Evolutionary conservation across 2,113 vertebrate species (phyloP).

Genomic region (Mungos mungo): DNA sequence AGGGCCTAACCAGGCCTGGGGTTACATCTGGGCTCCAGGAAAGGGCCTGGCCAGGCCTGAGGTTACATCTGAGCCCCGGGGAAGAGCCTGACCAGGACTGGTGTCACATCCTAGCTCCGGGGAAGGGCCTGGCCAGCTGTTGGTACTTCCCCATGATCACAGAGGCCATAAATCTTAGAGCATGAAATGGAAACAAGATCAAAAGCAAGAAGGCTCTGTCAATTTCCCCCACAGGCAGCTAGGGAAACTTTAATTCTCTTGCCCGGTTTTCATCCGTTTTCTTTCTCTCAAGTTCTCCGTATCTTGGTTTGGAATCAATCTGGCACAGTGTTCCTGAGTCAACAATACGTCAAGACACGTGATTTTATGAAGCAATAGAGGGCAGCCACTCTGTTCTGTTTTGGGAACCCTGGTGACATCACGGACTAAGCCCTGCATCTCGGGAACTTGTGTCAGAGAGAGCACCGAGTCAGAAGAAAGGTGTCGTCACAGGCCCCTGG

Average conservation of each 20-base stretch:
- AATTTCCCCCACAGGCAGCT: not conserved
- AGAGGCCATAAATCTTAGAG: not conserved
- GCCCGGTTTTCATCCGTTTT: not conserved
- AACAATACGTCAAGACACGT: not conserved
- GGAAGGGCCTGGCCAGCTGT: not conserved
- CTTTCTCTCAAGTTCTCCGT: not conserved
- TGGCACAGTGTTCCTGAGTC: not conserved
- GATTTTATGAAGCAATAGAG: slow-evolving; percentile 49
- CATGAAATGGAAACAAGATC: not conserved
- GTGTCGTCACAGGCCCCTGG: slow-evolving; percentile 53
- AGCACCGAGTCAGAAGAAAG: slow-evolving; percentile 62
- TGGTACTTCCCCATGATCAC: not conserved
- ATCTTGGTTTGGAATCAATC: not conserved
- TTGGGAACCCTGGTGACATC: slow-evolving; percentile 64
- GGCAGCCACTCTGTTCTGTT: slow-evolving; percentile 30
- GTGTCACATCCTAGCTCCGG: accelerated
- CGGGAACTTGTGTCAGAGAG: not conserved
- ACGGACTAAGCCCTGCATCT: not conserved
- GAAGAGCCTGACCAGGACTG: not conserved
- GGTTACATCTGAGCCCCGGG: too few species aligned
- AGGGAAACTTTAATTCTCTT: not conserved
- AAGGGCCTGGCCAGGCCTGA: too few species aligned
- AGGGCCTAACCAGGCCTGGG: not conserved
- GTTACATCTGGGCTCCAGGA: too few species aligned
- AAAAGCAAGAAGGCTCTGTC: not conserved